Base-by-base conservation (phyloP, 2,888 invertebrate species). In the Holacanthella duospinosa region DNA sequence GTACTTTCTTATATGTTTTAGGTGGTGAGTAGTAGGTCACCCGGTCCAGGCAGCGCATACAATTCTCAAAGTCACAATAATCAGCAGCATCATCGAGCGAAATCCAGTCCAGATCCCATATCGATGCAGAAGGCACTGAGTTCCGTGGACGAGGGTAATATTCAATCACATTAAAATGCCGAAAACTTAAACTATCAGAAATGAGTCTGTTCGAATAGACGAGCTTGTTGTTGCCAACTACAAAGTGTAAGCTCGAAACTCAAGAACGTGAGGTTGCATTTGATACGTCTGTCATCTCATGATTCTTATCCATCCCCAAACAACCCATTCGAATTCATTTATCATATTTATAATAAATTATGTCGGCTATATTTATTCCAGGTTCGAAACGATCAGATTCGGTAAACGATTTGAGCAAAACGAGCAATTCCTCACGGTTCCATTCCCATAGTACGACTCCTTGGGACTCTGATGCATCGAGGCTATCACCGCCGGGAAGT, bases 401-500 rank as follows among this genome's bases (percentile, higher is more conserved):
- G 29, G 80, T 84, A 80, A 81, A 78, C 62, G 83, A 84, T 74
- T 76, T 84, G 67, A 80, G 79, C 43, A 69, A 66, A 61, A 73
- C 74, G 43, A 72, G 73, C 43, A 71, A 68, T 63, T 64, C 68
- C 48, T 4, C 58, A 58, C 58, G 58, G 48, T 59, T 58, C 55
- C 69, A 66, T 62, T 64, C 68, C 54, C 66, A 66, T 60, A 62
- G 67, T 26, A 66, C 75, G 43, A 77, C 77, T 43, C 75, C 77
- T 16, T 78, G 79, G 77, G 80, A 80, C 55, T 62, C 66, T 66
- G 75, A 77, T 74, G 76, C 77, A 74, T 64, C 70, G 21, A 77
- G 67, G 36, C 75, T 81, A n/a, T 86, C 87, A 25, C 88, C 88
- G 56, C 88, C 89, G 1, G 89, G 90, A 61, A 90, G 91, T n/a